These are phyloP conservation scores for Saccopteryx bilineata DNA, from an alignment of 2,113 vertebrate species.

Conservation along the genomic window DNA sequence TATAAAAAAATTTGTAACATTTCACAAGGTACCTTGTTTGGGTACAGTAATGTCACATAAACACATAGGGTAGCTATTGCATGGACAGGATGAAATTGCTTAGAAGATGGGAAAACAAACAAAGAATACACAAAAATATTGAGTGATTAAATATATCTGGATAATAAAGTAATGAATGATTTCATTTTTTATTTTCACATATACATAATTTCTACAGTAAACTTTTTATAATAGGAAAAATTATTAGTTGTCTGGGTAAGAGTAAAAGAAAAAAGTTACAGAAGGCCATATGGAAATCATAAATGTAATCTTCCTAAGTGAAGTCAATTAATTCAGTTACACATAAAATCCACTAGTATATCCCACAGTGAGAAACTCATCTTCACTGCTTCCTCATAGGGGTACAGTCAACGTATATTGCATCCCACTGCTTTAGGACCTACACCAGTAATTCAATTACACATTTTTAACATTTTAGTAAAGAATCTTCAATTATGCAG, in stretches of 20 bases:
- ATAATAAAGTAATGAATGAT: not conserved
- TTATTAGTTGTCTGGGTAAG: not conserved
- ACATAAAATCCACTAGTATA: constrained; percentile 46
- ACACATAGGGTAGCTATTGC: not conserved
- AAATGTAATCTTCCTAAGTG: constrained; percentile 57
- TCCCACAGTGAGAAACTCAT: constrained; percentile 40
- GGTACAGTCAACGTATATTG: not conserved
- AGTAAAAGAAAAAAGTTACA: constrained; percentile 58
- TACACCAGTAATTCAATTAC: constrained; percentile 62
- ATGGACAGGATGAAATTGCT: not conserved
- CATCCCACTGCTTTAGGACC: constrained; percentile 53
- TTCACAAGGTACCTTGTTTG: not conserved
- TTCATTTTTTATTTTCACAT: constrained; percentile 38
- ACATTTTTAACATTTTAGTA: constrained; percentile 76
- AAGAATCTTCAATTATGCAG: constrained; percentile 76
- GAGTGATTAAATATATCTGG: not conserved
- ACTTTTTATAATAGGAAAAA: constrained; percentile 42
- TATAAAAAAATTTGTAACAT: constrained; percentile 47
- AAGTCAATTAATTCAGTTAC: constrained; percentile 70
- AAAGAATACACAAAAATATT: not conserved
- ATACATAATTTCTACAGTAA: constrained; percentile 33
- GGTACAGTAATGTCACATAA: not conserved
- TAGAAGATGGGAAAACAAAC: not conserved
- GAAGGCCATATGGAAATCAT: constrained; percentile 52
- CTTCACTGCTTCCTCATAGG: not conserved